phyloP scores from a whole-genome alignment of 2,797 vertebrate species.

The Melanogrammus aeglefinus region DNA sequence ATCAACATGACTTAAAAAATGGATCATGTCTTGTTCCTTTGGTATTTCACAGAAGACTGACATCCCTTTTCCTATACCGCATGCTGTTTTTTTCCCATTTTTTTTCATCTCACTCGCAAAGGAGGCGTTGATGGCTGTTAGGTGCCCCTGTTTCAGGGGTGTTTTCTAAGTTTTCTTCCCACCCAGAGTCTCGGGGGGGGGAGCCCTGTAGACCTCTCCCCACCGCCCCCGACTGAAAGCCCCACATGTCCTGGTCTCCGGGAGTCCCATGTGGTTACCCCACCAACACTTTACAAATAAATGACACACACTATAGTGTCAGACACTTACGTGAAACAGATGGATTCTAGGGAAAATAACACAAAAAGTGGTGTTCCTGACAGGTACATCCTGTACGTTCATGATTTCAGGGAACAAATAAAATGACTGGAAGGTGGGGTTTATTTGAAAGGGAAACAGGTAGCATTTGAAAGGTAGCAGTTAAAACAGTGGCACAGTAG shows the following conservation, averaged over 20 bases:
- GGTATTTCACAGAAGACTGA: slow-evolving; percentile 38
- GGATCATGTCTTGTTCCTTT: slow-evolving; percentile 27
- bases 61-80: slow-evolving; percentile 45
- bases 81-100: slow-evolving; percentile 44
- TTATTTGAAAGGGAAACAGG: slow-evolving; percentile 34
- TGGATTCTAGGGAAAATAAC: slow-evolving; percentile 61
- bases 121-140: slow-evolving; percentile 69
- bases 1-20: slow-evolving; percentile 66
- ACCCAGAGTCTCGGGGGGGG: slow-evolving; percentile 48
- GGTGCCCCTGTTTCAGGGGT: slow-evolving; percentile 51
- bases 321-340: slow-evolving; percentile 59
- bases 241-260: slow-evolving; percentile 37
- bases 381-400: slow-evolving; percentile 56
- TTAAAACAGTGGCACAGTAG: slow-evolving; percentile 10
- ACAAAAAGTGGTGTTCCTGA: slow-evolving; percentile 62
- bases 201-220: slow-evolving; percentile 27
- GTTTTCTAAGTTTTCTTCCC: slow-evolving; percentile 66
- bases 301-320: slow-evolving; percentile 71
- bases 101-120: slow-evolving; percentile 62
- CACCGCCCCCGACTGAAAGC: slow-evolving; percentile 21
- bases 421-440: slow-evolving; percentile 25
- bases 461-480: slow-evolving; percentile 38
- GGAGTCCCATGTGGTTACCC: slow-evolving; percentile 50
- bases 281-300: slow-evolving; percentile 69
- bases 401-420: slow-evolving; percentile 34